phyloP scores from a whole-genome alignment of 53 echinoderm and acorn worm genomes.

The Echinometra lucunter region DNA sequence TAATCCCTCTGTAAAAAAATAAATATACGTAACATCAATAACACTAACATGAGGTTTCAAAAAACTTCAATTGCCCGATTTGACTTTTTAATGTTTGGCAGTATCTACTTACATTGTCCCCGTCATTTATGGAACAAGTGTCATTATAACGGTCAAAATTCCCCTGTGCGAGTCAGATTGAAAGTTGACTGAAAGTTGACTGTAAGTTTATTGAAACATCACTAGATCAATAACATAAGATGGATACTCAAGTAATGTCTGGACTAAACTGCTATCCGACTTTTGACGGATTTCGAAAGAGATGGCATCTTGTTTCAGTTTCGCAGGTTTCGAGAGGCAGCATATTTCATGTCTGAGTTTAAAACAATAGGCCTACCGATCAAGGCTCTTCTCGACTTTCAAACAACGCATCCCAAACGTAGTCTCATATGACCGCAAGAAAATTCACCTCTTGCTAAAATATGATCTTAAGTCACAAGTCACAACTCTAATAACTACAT shows the following conservation, averaged over 20 bases:
- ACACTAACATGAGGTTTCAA: background rate
- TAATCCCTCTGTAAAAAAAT: background rate
- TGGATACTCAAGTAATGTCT: background rate
- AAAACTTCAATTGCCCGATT: background rate
- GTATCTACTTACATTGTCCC: background rate
- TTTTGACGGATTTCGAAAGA: constrained; percentile 1
- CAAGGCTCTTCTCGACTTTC: too few species aligned
- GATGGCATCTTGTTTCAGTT: background rate
- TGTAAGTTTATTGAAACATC: background rate
- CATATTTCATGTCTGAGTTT: too few species aligned
- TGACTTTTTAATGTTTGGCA: background rate
- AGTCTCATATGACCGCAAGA: too few species aligned
- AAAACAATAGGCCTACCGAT: too few species aligned
- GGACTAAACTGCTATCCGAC: background rate
- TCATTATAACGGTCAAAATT: background rate
- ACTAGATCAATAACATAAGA: background rate
- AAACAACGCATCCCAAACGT: too few species aligned
- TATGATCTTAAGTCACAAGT: too few species aligned
- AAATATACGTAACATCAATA: background rate
- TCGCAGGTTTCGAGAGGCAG: background rate
- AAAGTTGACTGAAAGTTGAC: background rate
- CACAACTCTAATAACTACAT: too few species aligned
- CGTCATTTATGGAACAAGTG: background rate
- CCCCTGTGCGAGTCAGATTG: background rate
- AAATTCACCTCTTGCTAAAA: too few species aligned